Evolutionary conservation across 2,888 invertebrate species (phyloP), one percentile per base, ranked within the genome.

Genomic region (Xanthia togata): DNA sequence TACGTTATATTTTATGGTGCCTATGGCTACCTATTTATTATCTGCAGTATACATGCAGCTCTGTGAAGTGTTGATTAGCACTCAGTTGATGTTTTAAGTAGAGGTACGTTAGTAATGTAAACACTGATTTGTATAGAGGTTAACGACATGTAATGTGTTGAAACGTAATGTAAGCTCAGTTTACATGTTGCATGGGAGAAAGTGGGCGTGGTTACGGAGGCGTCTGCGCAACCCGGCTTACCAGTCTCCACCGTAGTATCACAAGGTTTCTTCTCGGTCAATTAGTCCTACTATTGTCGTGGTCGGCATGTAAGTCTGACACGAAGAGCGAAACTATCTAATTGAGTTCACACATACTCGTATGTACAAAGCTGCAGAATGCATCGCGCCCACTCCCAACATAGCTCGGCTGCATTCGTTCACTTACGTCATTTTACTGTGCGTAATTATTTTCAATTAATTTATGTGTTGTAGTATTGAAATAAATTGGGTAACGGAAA

Each of bases 321-420:
- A 88, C 91, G 88, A 90, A 87, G 83, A 87, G 91, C 91, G 91
- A 93, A 93, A 93, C 93, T 92, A 90, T 92, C 90, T 93, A 93
- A 94, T 93, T 92, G 93, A 92, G 90, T 94, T 93, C 90, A 93
- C 94, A 94, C 94, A 93, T 31, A n/a, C n/a, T n/a, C n/a, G n/a
- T n/a, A 31, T 95, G 92, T 94, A 93, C 92, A 92, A 90, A 90
- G 89, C 80, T 85, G 89, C 88, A 93, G 91, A 93, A 93, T 93
- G 91, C 90, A 90, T 89, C 77, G 81, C 88, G 86, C 87, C 88
- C 88, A 87, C 89, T 82, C 82, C 85, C 79, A 70, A 41, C 85
- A 84, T 85, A 84, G 83, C 85, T 64, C 69, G 47, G 41, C 69
- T 77, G 63, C 73, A 79, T 79, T 86, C 84, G 65, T 63, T 26